phyloP scores from a whole-genome alignment of 2,888 invertebrate species.

The Acleris holmiana region DNA sequence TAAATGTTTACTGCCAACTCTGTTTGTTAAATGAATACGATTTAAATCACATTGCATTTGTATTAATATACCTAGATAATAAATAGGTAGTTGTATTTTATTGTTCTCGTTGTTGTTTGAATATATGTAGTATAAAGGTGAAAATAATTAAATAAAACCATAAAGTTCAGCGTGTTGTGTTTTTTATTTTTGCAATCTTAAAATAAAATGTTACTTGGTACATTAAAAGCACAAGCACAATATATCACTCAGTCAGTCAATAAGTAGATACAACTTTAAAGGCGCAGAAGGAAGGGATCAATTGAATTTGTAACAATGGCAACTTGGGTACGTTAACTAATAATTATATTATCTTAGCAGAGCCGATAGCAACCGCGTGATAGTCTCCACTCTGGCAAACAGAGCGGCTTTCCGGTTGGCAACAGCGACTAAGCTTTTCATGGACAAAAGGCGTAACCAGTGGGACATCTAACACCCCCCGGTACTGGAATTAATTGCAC shows the following conservation, averaged over 20 bases:
- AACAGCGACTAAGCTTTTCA: too few species aligned
- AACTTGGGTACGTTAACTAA: slow-evolving; percentile 39
- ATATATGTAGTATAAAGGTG: slow-evolving; percentile 8
- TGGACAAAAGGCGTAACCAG: slow-evolving; percentile 76
- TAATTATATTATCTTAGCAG: too few species aligned
- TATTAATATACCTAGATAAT: not conserved
- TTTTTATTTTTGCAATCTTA: slow-evolving; percentile 75
- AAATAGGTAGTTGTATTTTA: not conserved
- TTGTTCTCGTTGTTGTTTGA: slow-evolving; percentile 20
- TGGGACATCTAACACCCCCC: slow-evolving; percentile 70
- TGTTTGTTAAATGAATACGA: not conserved
- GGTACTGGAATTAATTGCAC: slow-evolving; percentile 52
- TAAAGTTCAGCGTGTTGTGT: slow-evolving; percentile 65
- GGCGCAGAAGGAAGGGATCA: slow-evolving; percentile 74
- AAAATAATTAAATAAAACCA: slow-evolving; percentile 48
- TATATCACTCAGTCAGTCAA: slow-evolving; percentile 82
- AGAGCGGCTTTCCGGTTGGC: too few species aligned
- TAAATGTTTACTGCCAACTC: not conserved
- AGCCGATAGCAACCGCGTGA: too few species aligned
- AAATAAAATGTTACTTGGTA: slow-evolving; percentile 76
- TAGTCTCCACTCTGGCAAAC: too few species aligned
- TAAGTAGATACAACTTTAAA: slow-evolving; percentile 66
- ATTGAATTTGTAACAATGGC: slow-evolving; percentile 49
- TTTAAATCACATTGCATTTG: slow-evolving; percentile 4
- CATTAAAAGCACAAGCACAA: slow-evolving; percentile 83